These are phyloP conservation scores for Pterobdella sp. DNA, from an alignment of 2,888 invertebrate species.

Conservation along the genomic window DNA sequence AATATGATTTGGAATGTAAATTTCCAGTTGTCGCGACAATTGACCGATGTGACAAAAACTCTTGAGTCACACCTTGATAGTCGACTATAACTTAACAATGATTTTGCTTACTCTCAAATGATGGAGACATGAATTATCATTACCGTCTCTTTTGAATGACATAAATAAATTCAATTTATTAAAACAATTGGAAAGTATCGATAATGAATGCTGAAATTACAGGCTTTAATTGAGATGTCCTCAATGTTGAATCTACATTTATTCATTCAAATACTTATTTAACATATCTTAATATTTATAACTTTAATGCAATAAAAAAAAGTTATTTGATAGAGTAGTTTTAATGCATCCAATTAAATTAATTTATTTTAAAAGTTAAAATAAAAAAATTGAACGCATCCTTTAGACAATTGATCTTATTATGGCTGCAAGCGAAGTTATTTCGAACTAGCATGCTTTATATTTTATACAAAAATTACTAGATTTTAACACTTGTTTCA, in stretches of 20 bases:
- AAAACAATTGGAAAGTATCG: no score
- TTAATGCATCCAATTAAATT: neutral
- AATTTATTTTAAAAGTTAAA: neutral
- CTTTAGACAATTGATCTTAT: slow-evolving; percentile 11
- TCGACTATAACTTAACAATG: neutral
- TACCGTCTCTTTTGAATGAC: slow-evolving; percentile 23
- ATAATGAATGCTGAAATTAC: no score
- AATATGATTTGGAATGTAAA: no score
- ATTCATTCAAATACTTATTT: no score
- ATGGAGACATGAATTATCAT: slow-evolving; percentile 9
- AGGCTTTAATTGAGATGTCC: no score
- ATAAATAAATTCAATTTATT: no score
- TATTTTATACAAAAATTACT: neutral
- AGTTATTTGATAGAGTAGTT: neutral
- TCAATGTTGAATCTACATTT: no score
- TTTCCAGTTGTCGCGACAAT: no score
- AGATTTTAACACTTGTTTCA: neutral
- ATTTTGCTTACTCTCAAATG: neutral
- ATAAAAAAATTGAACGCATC: neutral
- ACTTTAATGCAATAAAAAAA: neutral
- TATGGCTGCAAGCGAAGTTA: slow-evolving; percentile 9
- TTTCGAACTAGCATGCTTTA: slow-evolving; percentile 11
- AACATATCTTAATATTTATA: no score
- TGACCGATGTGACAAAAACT: no score
- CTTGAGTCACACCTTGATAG: no score